Percentiles rank a stretch among this genome's conserved stretches.
phyloP scores from a whole-genome alignment of 2,888 invertebrate genomes.

The Ischnus inquisitorius region DNA sequence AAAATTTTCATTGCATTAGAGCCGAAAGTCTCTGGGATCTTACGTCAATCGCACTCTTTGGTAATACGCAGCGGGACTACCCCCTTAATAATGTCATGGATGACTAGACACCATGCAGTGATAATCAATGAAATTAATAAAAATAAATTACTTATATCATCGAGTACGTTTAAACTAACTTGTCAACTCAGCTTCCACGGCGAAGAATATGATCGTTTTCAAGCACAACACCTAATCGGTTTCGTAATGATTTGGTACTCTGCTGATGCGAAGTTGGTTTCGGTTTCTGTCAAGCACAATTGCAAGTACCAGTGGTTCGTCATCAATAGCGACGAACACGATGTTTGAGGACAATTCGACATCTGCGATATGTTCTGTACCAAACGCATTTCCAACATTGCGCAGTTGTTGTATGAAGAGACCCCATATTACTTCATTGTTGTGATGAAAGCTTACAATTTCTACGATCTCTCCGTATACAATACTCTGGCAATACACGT shows the following conservation, averaged over 20 bases:
- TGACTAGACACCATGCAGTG: too few relatives aligned
- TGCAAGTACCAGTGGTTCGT: neutral
- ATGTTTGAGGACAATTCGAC: neutral
- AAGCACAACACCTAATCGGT: neutral
- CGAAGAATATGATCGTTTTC: neutral
- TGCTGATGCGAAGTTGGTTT: neutral
- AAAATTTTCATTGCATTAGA: too few relatives aligned
- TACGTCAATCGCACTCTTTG: too few relatives aligned
- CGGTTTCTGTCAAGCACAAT: neutral
- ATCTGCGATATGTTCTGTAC: neutral
- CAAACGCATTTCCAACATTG: neutral
- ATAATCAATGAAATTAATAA: too few relatives aligned
- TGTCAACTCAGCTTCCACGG: too few relatives aligned
- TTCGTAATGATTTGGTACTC: neutral
- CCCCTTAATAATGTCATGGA: too few relatives aligned
- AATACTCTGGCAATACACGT: neutral
- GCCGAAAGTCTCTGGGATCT: too few relatives aligned
- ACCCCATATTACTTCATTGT: constrained; percentile 1
- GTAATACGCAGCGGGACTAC: too few relatives aligned
- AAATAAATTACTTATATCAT: too few relatives aligned
- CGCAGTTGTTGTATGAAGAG: too few relatives aligned
- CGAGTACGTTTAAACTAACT: too few relatives aligned
- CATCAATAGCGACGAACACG: neutral
- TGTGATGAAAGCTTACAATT: neutral
- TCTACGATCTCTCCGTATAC: constrained; percentile 25